phyloP scores from a whole-genome alignment of 2,888 invertebrate genomes.

The Lacanobia oleracea region DNA sequence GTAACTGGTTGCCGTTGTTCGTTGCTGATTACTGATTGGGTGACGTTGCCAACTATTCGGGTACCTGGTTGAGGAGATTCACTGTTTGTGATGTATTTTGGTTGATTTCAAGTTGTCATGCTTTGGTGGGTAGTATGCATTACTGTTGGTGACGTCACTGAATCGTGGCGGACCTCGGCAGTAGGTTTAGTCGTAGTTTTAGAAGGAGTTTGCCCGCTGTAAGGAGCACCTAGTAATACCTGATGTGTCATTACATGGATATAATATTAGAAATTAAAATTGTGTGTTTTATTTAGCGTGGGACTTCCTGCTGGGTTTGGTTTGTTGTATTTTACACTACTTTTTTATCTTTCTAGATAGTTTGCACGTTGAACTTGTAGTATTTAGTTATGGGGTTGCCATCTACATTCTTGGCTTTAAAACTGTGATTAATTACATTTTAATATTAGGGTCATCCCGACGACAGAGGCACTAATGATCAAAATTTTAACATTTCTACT shows the following conservation, averaged over 20 bases:
- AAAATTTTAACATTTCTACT: slow-evolving; percentile 66
- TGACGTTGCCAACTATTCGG: slow-evolving; percentile 39
- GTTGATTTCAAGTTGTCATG: slow-evolving; percentile 55
- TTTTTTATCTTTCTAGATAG: slow-evolving; percentile 71
- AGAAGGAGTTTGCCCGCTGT: slow-evolving; percentile 87
- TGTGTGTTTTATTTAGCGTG: slow-evolving; percentile 89
- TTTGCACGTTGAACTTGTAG: slow-evolving; percentile 74
- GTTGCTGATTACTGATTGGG: slow-evolving; percentile 46
- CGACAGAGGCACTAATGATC: slow-evolving; percentile 62
- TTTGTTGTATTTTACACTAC: slow-evolving; percentile 68
- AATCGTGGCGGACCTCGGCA: slow-evolving; percentile 73
- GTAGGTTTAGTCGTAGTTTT: slow-evolving; percentile 82
- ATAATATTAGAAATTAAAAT: slow-evolving; percentile 86
- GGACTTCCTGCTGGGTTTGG: slow-evolving; percentile 81
- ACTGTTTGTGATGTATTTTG: slow-evolving; percentile 53
- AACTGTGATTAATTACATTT: slow-evolving; percentile 67
- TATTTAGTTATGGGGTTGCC: slow-evolving; percentile 68
- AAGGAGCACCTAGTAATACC: slow-evolving; percentile 87
- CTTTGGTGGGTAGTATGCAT: slow-evolving; percentile 48
- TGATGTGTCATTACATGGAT: slow-evolving; percentile 89
- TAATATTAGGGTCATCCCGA: slow-evolving; percentile 60
- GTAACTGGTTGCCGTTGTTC: slow-evolving; percentile 76
- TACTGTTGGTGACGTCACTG: slow-evolving; percentile 55
- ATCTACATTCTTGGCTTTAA: slow-evolving; percentile 66
- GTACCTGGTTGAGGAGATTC: slow-evolving; percentile 39